Evolutionary conservation across 2,797 vertebrate species (phyloP), one percentile per base, ranked within the genome.

Genomic region (Melanotaenia boesemani): DNA sequence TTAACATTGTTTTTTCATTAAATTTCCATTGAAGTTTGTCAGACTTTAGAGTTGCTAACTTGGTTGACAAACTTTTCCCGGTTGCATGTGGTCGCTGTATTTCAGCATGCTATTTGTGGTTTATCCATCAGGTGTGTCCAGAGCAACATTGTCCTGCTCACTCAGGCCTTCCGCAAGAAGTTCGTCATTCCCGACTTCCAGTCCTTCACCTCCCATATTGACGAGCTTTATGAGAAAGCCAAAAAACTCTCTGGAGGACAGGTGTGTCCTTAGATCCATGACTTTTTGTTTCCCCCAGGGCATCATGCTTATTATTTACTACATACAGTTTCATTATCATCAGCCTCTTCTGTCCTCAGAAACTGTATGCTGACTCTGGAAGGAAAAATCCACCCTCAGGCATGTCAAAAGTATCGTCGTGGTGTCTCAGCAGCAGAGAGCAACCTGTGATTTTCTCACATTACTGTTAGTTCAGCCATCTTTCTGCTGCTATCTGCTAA

Each of bases 151-250:
- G 97, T 99, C 83, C 95, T 99, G 89, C 96, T 99, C 84, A 99
- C 98, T 81, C 98, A 99, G 94, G 98, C 98, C 69, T 99, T 99
- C 93, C 95, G 98, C 81, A 97, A 97, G 93, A 99, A 99, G 94
- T 99, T 99, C 90, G 97, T 99, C 89, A 99, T 99, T 94, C 98
- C 98, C 50, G 98, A 99, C 92, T 99, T 98, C 89, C 94, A 96
- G 95, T 95, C 97, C 0, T 99, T 99, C 92, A 92, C 96, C 67
- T 97, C 97, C 59, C 98, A 99, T 89, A 97, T 99, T 48, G 97
- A 99, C 89, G 96, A 98, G 69, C 92, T 99, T 0, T 97, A 96
- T 81, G 97, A 99, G 82, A 96, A 81, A 72, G 97, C 96, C 92
- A 98, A 96, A 92, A 95, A 94, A 41, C 95, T 98, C 61, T 93